Conservation (phyloP, 2,113 vertebrate species). For the Diadophis punctatus region DNA sequence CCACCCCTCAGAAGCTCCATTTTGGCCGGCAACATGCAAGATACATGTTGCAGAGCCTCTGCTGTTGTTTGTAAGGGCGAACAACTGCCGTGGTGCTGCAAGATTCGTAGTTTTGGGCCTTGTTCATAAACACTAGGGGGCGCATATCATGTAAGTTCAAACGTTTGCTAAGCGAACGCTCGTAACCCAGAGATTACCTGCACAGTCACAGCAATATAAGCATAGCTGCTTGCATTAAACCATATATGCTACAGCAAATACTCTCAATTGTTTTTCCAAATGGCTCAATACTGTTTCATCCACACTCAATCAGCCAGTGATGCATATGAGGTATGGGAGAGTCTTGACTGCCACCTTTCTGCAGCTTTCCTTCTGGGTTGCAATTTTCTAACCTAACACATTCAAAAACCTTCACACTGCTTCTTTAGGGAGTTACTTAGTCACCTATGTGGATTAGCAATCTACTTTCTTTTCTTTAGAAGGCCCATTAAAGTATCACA, state of each 20-base stretch:
- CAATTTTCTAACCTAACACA: not conserved
- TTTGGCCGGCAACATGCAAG: too few species aligned
- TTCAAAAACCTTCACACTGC: not conserved
- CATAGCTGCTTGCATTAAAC: not conserved
- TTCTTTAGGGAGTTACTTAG: not conserved
- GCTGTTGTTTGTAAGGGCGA: too few species aligned
- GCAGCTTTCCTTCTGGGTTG: not conserved
- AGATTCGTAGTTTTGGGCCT: too few species aligned
- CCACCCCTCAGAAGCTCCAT: too few species aligned
- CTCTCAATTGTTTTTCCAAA: not conserved
- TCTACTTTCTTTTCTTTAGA: not conserved
- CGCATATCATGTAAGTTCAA: too few species aligned
- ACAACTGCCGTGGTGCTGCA: too few species aligned
- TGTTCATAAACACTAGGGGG: too few species aligned
- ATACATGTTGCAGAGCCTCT: too few species aligned
- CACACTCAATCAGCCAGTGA: not conserved
- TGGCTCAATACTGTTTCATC: not conserved
- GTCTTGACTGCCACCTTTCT: not conserved
- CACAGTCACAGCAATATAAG: not conserved
- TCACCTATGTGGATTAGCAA: not conserved
- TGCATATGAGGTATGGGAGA: not conserved
- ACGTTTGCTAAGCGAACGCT: too few species aligned
- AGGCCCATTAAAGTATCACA: not conserved
- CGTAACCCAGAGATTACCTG: too few species aligned
- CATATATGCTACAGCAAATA: accelerated